Percentiles rank a stretch among this genome's conserved stretches.
These are phyloP conservation scores for Ceyx margarethae DNA, from an alignment of 2,113 vertebrate species.

Conservation along the genomic window DNA sequence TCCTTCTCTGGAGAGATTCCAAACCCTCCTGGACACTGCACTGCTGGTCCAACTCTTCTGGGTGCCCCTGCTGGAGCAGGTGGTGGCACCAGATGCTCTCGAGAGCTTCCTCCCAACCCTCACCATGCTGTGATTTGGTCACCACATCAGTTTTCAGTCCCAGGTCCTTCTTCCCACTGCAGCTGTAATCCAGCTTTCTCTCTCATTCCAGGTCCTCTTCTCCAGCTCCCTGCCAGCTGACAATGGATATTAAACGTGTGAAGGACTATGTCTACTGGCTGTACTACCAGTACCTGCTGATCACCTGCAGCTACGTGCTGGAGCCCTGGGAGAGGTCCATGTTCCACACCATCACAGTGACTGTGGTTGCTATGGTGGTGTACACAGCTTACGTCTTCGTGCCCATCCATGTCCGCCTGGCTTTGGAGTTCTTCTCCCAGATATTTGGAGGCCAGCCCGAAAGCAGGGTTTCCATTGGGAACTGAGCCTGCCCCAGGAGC, in stretches of 20 bases:
- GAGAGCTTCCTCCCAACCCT: too few relatives aligned
- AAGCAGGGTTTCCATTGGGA: conserved; percentile 76
- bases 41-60: too few relatives aligned
- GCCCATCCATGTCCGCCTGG: conserved; percentile 90
- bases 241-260: conserved; percentile 86
- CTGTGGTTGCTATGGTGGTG: conserved; percentile 88
- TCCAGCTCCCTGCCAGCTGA: not conserved
- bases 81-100: too few relatives aligned
- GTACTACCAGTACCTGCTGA: conserved; percentile 96
- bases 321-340: conserved; percentile 96
- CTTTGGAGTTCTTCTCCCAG: conserved; percentile 90
- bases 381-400: conserved; percentile 96
- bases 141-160: not conserved
- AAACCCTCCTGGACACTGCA: too few relatives aligned
- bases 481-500: conserved; percentile 47
- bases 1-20: not conserved
- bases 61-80: too few relatives aligned
- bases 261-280: conserved; percentile 91
- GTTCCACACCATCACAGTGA: conserved; percentile 89
- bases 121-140: not conserved
- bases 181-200: not conserved
- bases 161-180: not conserved
- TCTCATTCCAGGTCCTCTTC: conserved; percentile 27
- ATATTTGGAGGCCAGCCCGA: conserved; percentile 81
- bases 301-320: conserved; percentile 93